phyloP scores from a whole-genome alignment of 2,113 vertebrate species.

The Xyliphius kryptos region DNA sequence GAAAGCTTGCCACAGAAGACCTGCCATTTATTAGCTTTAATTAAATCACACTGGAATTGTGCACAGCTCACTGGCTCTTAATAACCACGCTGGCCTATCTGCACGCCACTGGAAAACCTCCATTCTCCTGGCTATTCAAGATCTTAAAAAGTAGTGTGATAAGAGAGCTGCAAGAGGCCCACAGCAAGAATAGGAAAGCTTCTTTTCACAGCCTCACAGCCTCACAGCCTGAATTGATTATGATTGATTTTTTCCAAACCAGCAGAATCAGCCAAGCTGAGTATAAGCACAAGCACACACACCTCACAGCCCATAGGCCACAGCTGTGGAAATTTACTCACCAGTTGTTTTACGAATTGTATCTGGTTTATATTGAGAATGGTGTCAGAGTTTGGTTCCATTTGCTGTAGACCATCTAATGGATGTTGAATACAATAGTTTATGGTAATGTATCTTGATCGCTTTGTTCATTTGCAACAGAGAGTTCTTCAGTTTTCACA shows the following conservation, averaged over 20 bases:
- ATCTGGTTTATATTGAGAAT: slow-evolving; percentile 5
- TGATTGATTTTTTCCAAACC: slow-evolving; percentile 58
- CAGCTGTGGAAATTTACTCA: slow-evolving; percentile 10
- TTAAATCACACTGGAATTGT: slow-evolving; percentile 52
- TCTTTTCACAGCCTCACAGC: slow-evolving; percentile 32
- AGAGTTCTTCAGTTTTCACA: too few relatives aligned
- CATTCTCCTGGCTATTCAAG: too few relatives aligned
- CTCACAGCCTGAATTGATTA: slow-evolving; percentile 35
- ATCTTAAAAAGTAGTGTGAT: too few relatives aligned
- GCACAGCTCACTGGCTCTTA: slow-evolving; percentile 34
- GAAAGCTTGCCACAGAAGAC: slow-evolving; percentile 12
- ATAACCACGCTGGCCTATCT: too few relatives aligned
- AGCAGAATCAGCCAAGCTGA: slow-evolving; percentile 25
- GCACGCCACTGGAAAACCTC: too few relatives aligned
- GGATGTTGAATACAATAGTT: too few relatives aligned
- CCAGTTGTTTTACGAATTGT: slow-evolving; percentile 7
- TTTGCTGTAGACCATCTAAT: too few relatives aligned
- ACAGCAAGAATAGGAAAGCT: slow-evolving; percentile 42
- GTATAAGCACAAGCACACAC: slow-evolving; percentile 6
- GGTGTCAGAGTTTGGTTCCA: background rate
- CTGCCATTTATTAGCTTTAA: slow-evolving; percentile 49
- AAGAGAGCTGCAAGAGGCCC: too few relatives aligned
- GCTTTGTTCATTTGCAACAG: too few relatives aligned
- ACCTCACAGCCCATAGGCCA: background rate
- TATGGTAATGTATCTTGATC: too few relatives aligned